Evolutionary conservation across 2,888 invertebrate genomes (phyloP).

Genomic region (Pasiphila rectangulata): DNA sequence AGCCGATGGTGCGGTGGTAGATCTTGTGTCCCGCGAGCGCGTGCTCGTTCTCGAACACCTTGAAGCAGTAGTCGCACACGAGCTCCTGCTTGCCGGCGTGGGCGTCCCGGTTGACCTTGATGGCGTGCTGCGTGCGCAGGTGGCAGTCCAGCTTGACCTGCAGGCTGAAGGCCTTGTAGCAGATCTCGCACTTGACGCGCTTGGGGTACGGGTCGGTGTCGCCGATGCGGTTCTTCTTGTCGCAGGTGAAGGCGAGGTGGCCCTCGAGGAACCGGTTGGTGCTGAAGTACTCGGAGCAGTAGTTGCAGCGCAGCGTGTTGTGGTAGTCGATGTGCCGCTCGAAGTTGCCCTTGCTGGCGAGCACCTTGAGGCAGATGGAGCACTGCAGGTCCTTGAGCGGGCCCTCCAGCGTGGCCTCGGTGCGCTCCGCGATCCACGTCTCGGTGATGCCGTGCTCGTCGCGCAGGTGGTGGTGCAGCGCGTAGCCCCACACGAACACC

Average conservation of each 20-base stretch:
- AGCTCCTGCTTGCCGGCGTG: constrained; percentile 53
- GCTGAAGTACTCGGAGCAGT: constrained; percentile 74
- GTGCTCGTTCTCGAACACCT: constrained; percentile 68
- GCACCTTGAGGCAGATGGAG: constrained; percentile 68
- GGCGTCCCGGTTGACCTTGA: constrained; percentile 48
- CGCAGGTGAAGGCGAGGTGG: constrained; percentile 68
- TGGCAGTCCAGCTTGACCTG: constrained; percentile 76
- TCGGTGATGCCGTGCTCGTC: constrained; percentile 65
- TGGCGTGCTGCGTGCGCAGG: constrained; percentile 62
- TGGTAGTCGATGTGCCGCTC: constrained; percentile 76
- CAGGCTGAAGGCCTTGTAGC: constrained; percentile 75
- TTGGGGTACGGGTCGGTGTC: constrained; percentile 66
- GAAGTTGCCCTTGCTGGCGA: constrained; percentile 73
- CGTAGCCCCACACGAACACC: constrained; percentile 64
- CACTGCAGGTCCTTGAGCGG: constrained; percentile 72
- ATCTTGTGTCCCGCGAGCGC: constrained; percentile 63
- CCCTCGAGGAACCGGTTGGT: constrained; percentile 69
- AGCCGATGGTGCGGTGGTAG: constrained; percentile 70
- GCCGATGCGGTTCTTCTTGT: constrained; percentile 67
- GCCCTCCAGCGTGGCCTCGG: constrained; percentile 50
- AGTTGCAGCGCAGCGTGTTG: constrained; percentile 73
- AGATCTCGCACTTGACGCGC: constrained; percentile 68
- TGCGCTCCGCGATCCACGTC: constrained; percentile 68
- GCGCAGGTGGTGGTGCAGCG: constrained; percentile 67
- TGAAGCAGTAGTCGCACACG: constrained; percentile 74